Evolutionary conservation across 2,888 invertebrate genomes (phyloP), one percentile per base, ranked within the genome.

Genomic region (Drosophila basisetae): DNA sequence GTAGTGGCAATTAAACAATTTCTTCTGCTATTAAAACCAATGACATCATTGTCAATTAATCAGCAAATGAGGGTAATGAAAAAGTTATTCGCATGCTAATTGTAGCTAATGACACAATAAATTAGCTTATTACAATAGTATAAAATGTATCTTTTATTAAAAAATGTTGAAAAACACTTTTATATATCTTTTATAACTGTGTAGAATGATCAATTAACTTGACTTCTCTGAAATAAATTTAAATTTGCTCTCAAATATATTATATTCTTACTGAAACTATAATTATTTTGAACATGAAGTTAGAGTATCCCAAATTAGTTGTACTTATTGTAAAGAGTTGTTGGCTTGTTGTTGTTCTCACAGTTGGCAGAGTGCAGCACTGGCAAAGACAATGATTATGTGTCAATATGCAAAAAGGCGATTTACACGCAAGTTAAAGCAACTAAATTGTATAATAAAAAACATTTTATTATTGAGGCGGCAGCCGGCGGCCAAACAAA

Each of bases 361-460:
- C 66, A 68, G 71, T 68, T 77, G 66, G 64, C 50, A 61, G 62
- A 67, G 58, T 35, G 65, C 70, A 73, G 70, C 63, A 69, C 73
- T 43, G 78, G 69, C 87, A 82, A 83, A 85, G 89, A 88, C 85
- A 85, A 89, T 85, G 85, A 85, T 85, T 85, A 85, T 85, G 89
- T 85, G 85, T 89, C 85, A 85, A 85, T 85, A 85, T 85, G 89
- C 82, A 85, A 88, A 78, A 88, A 85, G 89, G 85, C 85, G 85
- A 85, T 85, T 85, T 85, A 85, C 85, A 85, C 85, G 85, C 85
- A 85, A 85, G 85, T 85, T 85, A 85, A 85, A 85, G 84, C 84
- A 89, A 85, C 85, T 85, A 85, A 85, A 85, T 85, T 89, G 85
- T 85, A 85, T 89, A 85, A 85, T 85, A 85, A 85, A 85, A 85